Percentiles rank a stretch among this genome's conserved stretches.
phyloP scores from a whole-genome alignment of 1,140 invertebrate species.

The Drosophila murphyi region DNA sequence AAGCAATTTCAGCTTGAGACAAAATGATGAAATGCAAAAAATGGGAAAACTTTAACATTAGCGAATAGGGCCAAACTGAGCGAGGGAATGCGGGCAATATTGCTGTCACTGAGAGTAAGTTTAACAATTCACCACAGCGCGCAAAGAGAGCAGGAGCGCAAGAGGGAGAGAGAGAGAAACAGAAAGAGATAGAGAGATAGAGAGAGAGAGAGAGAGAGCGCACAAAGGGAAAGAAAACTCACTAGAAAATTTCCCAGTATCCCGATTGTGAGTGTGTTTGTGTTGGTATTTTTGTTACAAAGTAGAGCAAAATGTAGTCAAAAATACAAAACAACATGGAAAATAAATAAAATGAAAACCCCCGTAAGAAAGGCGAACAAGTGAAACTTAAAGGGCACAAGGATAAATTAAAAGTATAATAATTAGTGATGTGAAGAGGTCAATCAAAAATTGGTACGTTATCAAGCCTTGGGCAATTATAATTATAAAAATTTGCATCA shows the following conservation, averaged over 20 bases:
- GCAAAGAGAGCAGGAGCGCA: slow-evolving; percentile 10
- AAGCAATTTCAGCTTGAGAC: slow-evolving; percentile 6
- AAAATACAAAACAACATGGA: slow-evolving; percentile 28
- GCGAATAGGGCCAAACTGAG: not conserved
- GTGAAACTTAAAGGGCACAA: slow-evolving; percentile 55
- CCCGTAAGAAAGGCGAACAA: slow-evolving; percentile 17
- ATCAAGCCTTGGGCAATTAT: slow-evolving; percentile 6
- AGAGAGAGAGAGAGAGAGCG: slow-evolving; percentile 2
- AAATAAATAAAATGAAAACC: slow-evolving; percentile 24
- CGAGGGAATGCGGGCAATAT: not conserved
- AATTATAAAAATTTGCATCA: slow-evolving; percentile 40
- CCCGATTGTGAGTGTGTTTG: slow-evolving; percentile 6
- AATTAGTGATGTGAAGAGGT: slow-evolving; percentile 32
- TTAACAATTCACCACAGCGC: slow-evolving; percentile 32
- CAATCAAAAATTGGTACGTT: not conserved
- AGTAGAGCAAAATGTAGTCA: slow-evolving; percentile 56
- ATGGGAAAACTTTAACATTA: slow-evolving; percentile 19
- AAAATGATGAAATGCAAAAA: slow-evolving; percentile 8
- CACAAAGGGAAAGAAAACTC: slow-evolving; percentile 23
- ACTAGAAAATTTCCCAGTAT: slow-evolving; percentile 61
- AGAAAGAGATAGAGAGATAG: slow-evolving; percentile 5
- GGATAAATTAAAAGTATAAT: slow-evolving; percentile 66
- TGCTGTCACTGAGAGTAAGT: slow-evolving; percentile 9
- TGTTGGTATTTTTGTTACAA: slow-evolving; percentile 21
- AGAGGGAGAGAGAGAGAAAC: slow-evolving; percentile 1